Conservation (phyloP, 2,113 vertebrate species). For the Genyomyrus donnyi region DNA sequence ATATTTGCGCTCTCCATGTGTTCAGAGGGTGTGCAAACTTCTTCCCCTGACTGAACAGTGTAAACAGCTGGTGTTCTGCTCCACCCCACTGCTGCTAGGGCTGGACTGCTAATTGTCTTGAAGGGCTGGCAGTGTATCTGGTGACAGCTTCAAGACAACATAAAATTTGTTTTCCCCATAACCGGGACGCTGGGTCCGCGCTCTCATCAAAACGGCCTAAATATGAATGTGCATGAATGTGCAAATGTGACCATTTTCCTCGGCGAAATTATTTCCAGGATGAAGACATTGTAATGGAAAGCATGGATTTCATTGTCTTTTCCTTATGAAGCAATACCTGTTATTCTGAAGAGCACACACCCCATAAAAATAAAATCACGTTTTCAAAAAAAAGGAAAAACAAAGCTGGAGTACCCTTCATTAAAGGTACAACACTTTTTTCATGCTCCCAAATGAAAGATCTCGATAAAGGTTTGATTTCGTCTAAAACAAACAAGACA, state of each 20-base stretch:
- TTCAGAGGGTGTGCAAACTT: conserved; percentile 17
- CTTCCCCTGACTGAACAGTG: conserved; percentile 19
- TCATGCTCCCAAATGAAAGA: conserved; percentile 17
- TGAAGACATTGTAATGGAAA: conserved; percentile 4
- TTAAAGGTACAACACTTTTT: conserved; percentile 53
- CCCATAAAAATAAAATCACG: not conserved
- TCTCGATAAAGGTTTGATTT: not conserved
- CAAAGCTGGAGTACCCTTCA: conserved; percentile 19
- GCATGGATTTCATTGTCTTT: not conserved
- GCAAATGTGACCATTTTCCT: not conserved
- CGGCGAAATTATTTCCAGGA: not conserved
- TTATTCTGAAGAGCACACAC: not conserved
- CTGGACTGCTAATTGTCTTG: conserved; percentile 40
- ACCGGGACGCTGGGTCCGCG: not conserved
- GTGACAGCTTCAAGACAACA: conserved; percentile 32
- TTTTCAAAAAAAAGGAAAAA: not conserved
- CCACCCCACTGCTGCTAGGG: conserved; percentile 17
- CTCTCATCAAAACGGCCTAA: not conserved
- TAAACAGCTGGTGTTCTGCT: conserved; percentile 14
- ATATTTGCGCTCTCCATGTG: conserved; percentile 10
- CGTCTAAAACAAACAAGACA: not conserved
- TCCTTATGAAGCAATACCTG: not conserved
- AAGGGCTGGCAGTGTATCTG: conserved; percentile 35
- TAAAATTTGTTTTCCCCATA: not conserved
- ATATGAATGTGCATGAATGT: conserved; percentile 9